These are phyloP conservation scores for Brotula barbata DNA, from an alignment of 2,797 vertebrate species.

Conservation along the genomic window DNA sequence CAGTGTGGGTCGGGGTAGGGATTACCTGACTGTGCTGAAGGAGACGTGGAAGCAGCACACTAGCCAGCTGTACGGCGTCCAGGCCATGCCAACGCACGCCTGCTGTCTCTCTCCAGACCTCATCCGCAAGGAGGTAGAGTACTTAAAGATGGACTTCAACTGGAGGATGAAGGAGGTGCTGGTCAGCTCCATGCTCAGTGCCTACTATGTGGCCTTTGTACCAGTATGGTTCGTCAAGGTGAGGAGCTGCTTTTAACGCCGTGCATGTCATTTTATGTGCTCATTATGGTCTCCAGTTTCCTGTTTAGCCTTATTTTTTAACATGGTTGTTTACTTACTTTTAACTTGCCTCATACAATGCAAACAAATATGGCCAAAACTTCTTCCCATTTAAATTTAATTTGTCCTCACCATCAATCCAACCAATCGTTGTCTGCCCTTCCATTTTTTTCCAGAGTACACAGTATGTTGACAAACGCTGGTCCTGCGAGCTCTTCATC, in stretches of 20 bases:
- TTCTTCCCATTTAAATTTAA: too few species aligned
- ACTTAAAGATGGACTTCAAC: slow-evolving; percentile 98
- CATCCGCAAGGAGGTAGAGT: slow-evolving; percentile 96
- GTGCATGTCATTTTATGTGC: too few species aligned
- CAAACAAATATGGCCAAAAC: too few species aligned
- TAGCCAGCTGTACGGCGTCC: slow-evolving; percentile 86
- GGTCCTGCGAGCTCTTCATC: slow-evolving; percentile 98
- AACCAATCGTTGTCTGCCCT: background rate
- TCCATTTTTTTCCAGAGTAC: slow-evolving; percentile 82
- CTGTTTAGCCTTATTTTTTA: too few species aligned
- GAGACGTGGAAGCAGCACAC: slow-evolving; percentile 98
- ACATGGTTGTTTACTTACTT: too few species aligned
- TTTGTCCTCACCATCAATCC: too few species aligned
- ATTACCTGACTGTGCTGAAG: slow-evolving; percentile 92
- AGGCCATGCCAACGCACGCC: slow-evolving; percentile 94
- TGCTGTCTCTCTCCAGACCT: slow-evolving; percentile 98
- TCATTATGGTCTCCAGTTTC: too few species aligned
- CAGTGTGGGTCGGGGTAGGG: slow-evolving; percentile 78
- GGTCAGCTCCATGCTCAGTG: slow-evolving; percentile 98
- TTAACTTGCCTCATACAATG: too few species aligned
- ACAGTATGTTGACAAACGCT: slow-evolving; percentile 97
- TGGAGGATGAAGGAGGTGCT: slow-evolving; percentile 99
- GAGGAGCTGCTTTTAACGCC: slow-evolving; percentile 18
- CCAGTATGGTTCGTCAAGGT: slow-evolving; percentile 99
- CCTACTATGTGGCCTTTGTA: slow-evolving; percentile 97